These are phyloP conservation scores for Isoperla grammatica DNA, from an alignment of 2,888 invertebrate genomes.

Conservation along the genomic window DNA sequence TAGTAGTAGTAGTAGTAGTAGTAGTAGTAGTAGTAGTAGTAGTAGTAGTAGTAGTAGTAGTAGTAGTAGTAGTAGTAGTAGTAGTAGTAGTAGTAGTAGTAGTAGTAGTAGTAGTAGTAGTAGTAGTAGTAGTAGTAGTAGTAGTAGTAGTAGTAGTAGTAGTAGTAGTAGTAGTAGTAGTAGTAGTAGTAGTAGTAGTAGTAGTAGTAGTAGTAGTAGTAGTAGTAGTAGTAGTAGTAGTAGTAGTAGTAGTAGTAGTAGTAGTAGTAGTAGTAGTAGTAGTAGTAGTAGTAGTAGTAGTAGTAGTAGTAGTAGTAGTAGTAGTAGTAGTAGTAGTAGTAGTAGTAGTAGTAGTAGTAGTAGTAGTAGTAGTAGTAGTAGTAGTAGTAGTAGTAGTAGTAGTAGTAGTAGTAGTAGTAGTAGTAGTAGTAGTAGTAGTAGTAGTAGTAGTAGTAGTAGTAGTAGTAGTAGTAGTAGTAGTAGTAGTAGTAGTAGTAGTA, in stretches of 20 bases:
- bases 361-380: neutral
- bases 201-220: conserved; percentile 14
- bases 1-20: conserved; percentile 7
- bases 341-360: neutral
- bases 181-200: conserved; percentile 6
- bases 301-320: neutral
- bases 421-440: conserved; percentile 34
- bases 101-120: conserved; percentile 2
- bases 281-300: neutral
- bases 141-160: conserved; percentile 7
- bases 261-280: neutral
- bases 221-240: conserved; percentile 2
- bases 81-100: conserved; percentile 10
- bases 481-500: neutral
- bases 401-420: neutral
- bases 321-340: neutral
- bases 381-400: neutral
- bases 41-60: conserved; percentile 11
- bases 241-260: neutral
- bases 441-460: neutral
- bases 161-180: conserved; percentile 8
- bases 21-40: conserved; percentile 11
- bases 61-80: conserved; percentile 10
- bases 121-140: conserved; percentile 12
- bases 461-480: neutral